These are phyloP conservation scores for Alviniconcha strummeri DNA, from an alignment of 2,888 invertebrate species.

Conservation along the genomic window DNA sequence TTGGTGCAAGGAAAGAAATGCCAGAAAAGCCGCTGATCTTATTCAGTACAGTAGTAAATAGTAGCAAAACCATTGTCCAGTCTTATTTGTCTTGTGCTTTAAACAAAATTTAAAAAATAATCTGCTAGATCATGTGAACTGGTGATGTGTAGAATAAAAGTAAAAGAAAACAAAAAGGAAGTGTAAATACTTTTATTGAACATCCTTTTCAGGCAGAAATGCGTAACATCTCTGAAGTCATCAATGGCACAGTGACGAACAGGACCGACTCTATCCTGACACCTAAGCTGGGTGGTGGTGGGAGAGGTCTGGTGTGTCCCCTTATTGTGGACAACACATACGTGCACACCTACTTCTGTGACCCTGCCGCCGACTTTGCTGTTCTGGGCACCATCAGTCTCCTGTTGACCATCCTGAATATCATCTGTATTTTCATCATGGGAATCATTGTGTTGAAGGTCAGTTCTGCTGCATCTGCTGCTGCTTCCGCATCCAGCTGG, in stretches of 20 bases:
- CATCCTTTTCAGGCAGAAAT: neutral
- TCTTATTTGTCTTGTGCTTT: no score
- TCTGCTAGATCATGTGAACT: no score
- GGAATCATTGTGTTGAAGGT: conserved; percentile 87
- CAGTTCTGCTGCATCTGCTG: conserved; percentile 9
- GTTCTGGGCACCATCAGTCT: conserved; percentile 87
- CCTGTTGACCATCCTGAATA: conserved; percentile 86
- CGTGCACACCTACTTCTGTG: conserved; percentile 82
- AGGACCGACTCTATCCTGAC: conserved; percentile 10
- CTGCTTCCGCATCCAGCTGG: no score
- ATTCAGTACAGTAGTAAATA: no score
- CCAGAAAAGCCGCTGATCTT: no score
- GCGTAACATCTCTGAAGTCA: neutral
- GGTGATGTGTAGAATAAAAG: no score
- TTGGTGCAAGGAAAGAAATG: no score
- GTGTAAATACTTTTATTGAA: neutral
- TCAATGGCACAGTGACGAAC: conserved; percentile 6
- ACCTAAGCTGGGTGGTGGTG: neutral
- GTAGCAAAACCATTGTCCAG: no score
- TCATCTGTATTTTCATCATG: conserved; percentile 87
- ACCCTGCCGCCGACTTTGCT: conserved; percentile 85
- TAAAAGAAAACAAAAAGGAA: no score
- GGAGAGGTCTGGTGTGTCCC: conserved; percentile 33
- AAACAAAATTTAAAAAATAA: no score
- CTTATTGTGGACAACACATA: conserved; percentile 63